Percentiles rank a stretch among this genome's conserved stretches.
These are phyloP conservation scores for Heterotilapia buettikoferi DNA, from an alignment of 2,113 vertebrate genomes.

Conservation along the genomic window DNA sequence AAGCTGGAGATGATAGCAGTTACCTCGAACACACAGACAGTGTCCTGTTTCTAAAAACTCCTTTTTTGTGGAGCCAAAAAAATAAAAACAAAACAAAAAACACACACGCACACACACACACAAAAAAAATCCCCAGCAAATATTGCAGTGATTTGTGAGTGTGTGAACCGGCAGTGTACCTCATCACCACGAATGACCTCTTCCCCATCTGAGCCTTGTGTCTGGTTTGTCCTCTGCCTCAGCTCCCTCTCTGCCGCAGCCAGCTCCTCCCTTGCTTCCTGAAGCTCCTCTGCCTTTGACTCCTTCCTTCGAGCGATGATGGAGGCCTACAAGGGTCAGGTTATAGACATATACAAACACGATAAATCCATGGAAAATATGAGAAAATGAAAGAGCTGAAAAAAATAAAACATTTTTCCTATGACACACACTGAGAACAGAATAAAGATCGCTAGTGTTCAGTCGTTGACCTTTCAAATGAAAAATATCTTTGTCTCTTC, in stretches of 20 bases:
- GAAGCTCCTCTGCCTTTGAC: conserved; percentile 90
- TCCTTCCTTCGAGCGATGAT: conserved; percentile 91
- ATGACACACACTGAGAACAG: background rate
- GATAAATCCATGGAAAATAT: background rate
- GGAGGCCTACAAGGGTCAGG: conserved; percentile 76
- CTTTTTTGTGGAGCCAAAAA: background rate
- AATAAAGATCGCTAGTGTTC: background rate
- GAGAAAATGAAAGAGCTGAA: background rate
- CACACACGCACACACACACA: fast-evolving
- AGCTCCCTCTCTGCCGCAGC: conserved; percentile 76
- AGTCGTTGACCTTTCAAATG: background rate
- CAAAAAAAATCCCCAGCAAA: background rate
- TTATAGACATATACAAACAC: background rate
- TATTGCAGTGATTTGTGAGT: background rate
- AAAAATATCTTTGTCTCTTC: background rate
- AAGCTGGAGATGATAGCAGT: background rate
- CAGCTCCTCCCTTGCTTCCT: conserved; percentile 88
- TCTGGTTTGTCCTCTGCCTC: conserved; percentile 76
- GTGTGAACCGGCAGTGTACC: conserved; percentile 61
- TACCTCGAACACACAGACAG: background rate
- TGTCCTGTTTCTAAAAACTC: background rate
- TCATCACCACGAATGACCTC: conserved; percentile 85
- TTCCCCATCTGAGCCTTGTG: conserved; percentile 71
- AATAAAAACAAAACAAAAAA: no score
- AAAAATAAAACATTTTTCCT: background rate